Evolutionary conservation across 2,113 vertebrate genomes (phyloP).

Genomic region (Peromyscus leucopus): DNA sequence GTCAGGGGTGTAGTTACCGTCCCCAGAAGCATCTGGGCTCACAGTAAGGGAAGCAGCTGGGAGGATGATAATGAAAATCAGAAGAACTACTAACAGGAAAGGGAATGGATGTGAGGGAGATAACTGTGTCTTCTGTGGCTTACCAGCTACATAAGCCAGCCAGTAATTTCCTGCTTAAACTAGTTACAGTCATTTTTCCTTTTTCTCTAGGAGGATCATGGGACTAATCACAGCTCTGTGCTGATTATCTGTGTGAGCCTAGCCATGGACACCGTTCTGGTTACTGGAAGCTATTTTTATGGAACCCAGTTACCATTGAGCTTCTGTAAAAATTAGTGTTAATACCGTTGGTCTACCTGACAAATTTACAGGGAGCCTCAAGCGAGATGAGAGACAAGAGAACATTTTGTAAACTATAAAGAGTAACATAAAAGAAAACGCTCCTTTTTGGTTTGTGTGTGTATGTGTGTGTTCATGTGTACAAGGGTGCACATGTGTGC

Average conservation of each 20-base stretch:
- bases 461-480: not conserved
- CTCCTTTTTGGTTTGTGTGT: not conserved
- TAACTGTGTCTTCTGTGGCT: not conserved
- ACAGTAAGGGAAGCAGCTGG: not conserved
- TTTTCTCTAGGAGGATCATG: constrained; percentile 30
- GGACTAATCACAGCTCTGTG: not conserved
- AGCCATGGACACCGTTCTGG: not conserved
- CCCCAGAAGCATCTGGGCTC: not conserved
- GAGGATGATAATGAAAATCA: not conserved
- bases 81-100: constrained; percentile 32
- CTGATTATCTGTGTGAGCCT: constrained; percentile 36
- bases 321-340: constrained; percentile 48
- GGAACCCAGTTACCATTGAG: not conserved
- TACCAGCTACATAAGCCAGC: not conserved
- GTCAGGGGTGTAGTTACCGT: not conserved
- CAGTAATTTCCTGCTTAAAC: constrained; percentile 35
- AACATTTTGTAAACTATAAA: constrained; percentile 38
- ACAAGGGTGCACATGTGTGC: not conserved
- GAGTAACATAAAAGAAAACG: not conserved
- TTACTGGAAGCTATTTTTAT: not conserved
- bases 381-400: constrained; percentile 14
- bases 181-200: constrained; percentile 4
- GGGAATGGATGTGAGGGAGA: not conserved
- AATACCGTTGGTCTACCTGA: not conserved
- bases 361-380: not conserved